Percentiles rank a stretch among this genome's conserved stretches.
phyloP scores from a whole-genome alignment of 2,113 vertebrate species.

The Bufo bufo region DNA sequence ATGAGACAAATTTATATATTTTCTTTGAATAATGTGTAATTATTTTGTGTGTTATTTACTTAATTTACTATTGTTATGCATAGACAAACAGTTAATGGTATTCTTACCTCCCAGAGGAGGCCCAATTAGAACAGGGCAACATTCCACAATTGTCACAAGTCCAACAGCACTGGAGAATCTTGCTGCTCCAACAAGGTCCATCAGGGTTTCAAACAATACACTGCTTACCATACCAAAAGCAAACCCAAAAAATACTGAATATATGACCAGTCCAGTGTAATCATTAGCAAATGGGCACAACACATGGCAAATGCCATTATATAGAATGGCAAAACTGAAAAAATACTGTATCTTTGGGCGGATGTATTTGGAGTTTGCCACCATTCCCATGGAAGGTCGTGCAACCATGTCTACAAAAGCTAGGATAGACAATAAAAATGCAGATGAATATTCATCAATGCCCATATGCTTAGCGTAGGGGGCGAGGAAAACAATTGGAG shows the following conservation, averaged over 20 bases:
- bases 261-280: constrained; percentile 87
- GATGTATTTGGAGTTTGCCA: constrained; percentile 87
- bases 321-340: constrained; percentile 91
- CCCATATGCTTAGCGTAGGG: constrained; percentile 92
- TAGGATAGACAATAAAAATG: constrained; percentile 90
- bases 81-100: neutral
- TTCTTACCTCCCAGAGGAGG: constrained; percentile 92
- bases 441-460: constrained; percentile 91
- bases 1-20: neutral
- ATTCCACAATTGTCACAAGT: constrained; percentile 93
- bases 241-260: constrained; percentile 91
- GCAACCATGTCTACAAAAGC: constrained; percentile 97
- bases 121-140: constrained; percentile 90
- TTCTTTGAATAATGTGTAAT: neutral
- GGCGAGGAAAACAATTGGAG: constrained; percentile 93
- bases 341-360: constrained; percentile 94
- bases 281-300: constrained; percentile 83
- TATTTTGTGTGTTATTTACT: neutral
- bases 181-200: constrained; percentile 91
- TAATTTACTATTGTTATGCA: neutral
- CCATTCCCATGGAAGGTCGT: constrained; percentile 85
- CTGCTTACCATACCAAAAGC: constrained; percentile 97
- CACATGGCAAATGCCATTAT: constrained; percentile 90
- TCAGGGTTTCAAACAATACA: constrained; percentile 92
- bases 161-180: constrained; percentile 96